Base-by-base conservation (phyloP, 2,797 vertebrate species). In the Capromys pilorides region DNA sequence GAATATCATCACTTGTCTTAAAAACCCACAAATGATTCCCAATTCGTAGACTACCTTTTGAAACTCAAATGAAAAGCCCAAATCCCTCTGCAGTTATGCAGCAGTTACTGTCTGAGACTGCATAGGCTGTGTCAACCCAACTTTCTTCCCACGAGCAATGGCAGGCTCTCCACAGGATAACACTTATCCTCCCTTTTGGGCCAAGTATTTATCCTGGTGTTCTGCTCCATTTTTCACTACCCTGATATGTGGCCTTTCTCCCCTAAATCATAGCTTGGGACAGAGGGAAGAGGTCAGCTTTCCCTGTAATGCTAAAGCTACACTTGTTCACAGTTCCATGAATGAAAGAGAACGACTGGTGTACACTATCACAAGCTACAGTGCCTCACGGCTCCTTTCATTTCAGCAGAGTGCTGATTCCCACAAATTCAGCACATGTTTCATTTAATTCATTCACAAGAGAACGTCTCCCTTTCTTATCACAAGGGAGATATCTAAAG, bases 241-340 rank as follows among this genome's bases (percentile, higher is more conserved):
- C 71, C 21, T 45, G 67, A 51, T 26, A 41, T 41, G 51, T 51
- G 78, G 45, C 39, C 49, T 36, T 33, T 41, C 64, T 92, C 39
- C 24, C 57, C 92, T 71, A 90, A 93, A 95, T 87, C 88, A 84
- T 6, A 85, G 88, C 86, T 75, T 91, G 88, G 81, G 28, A 41
- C 77, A 84, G 26, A 22, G 39, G 39, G 11, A 28, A 36, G 83
- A 95, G 67, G 22, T 81, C 61, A 78, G 73, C 28, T 67, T 84
- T 89, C n/a, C n/a, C 22, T 77, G 82, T 41, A 4, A 21, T 16
- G 75, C 92, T 86, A 33, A 93, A 59, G 61, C 57, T 51, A 57
- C 36, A 57, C 36, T 75, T 51, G 9, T 66, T 61, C 36, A 0
- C 2, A 22, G 66, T 36, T 49, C 49, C 78, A n/a, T n/a, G 85